Percentiles rank a stretch among this genome's conserved stretches.
phyloP scores from a whole-genome alignment of 2,888 invertebrate genomes.

The Acheta domesticus region DNA sequence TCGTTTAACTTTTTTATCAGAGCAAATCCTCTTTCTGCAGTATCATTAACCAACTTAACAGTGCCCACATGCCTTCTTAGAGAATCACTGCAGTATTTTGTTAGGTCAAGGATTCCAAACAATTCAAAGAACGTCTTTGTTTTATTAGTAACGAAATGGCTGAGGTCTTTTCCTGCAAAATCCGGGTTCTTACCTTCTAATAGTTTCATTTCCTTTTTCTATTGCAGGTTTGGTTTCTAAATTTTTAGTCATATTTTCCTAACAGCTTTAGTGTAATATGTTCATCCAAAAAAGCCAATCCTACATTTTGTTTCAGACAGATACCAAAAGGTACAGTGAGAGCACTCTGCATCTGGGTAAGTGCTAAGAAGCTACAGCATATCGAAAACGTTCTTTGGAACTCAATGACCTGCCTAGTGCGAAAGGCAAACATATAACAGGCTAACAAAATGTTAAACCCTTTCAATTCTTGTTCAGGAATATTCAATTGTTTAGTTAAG shows the following conservation, averaged over 20 bases:
- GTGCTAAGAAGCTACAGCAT: too few relatives aligned
- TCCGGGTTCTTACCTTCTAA: not conserved
- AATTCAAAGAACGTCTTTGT: conserved; percentile 25
- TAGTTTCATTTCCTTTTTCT: conserved; percentile 22
- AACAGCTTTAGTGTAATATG: not conserved
- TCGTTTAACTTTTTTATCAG: not conserved
- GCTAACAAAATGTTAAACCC: conserved; percentile 23
- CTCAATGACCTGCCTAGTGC: conserved; percentile 25
- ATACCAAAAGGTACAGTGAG: too few relatives aligned
- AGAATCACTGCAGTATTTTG: conserved; percentile 18
- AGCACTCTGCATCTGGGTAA: too few relatives aligned
- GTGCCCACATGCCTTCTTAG: not conserved
- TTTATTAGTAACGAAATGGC: conserved; percentile 24
- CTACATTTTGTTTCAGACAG: too few relatives aligned
- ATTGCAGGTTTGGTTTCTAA: conserved; percentile 23
- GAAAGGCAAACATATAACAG: conserved; percentile 12
- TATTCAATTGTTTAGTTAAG: conserved; percentile 20
- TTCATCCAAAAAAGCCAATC: not conserved
- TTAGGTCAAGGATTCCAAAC: conserved; percentile 18
- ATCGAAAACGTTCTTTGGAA: not conserved
- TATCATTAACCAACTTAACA: not conserved
- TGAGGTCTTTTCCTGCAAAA: conserved; percentile 21
- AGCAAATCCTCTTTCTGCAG: not conserved
- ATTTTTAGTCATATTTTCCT: conserved; percentile 22
- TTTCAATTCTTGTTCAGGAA: conserved; percentile 9